A percentile compares a stretch with the other conserved stretches of the same genome.
phyloP scores from a whole-genome alignment of 2,888 invertebrate genomes.

The Scaptomyza cyrtandrae region DNA sequence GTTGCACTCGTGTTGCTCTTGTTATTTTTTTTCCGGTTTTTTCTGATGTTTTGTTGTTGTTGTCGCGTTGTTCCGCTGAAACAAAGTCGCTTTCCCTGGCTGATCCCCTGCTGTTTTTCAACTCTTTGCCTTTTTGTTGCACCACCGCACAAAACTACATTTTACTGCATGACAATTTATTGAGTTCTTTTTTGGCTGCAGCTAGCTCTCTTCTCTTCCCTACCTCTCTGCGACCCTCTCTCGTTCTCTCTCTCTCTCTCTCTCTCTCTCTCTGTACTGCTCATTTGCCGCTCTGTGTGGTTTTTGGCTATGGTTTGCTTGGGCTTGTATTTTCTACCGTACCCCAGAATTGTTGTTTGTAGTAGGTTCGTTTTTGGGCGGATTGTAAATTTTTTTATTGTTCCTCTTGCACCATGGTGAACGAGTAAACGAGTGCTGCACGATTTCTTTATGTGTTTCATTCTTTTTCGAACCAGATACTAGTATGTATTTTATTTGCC shows the following conservation, averaged over 20 bases:
- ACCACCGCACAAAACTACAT: conserved; percentile 64
- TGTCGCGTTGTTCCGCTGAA: conserved; percentile 59
- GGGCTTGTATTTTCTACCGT: not conserved
- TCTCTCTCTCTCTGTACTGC: conserved; percentile 10
- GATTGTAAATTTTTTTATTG: conserved; percentile 78
- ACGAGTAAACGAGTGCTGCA: conserved; percentile 42
- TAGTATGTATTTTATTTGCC: conserved; percentile 52
- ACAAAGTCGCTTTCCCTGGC: conserved; percentile 61
- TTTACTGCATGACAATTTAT: conserved; percentile 81
- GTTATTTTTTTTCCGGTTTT: conserved; percentile 15
- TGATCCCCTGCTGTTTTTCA: conserved; percentile 14
- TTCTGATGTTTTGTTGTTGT: conserved; percentile 26
- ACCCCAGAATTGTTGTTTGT: conserved; percentile 35
- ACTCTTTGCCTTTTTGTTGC: conserved; percentile 41
- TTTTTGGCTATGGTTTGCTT: conserved; percentile 41
- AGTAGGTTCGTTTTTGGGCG: conserved; percentile 55
- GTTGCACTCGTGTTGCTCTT: conserved; percentile 29
- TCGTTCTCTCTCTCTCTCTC: too few species aligned
- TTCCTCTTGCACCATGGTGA: conserved; percentile 48
- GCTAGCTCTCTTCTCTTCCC: not conserved
- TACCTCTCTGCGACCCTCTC: not conserved
- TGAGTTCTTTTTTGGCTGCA: conserved; percentile 68
- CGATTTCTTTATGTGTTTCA: conserved; percentile 44
- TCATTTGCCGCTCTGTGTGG: conserved; percentile 62
- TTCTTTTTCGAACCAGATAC: conserved; percentile 29